Conservation (phyloP, 2,797 vertebrate species). For the Alectoris magna region DNA sequence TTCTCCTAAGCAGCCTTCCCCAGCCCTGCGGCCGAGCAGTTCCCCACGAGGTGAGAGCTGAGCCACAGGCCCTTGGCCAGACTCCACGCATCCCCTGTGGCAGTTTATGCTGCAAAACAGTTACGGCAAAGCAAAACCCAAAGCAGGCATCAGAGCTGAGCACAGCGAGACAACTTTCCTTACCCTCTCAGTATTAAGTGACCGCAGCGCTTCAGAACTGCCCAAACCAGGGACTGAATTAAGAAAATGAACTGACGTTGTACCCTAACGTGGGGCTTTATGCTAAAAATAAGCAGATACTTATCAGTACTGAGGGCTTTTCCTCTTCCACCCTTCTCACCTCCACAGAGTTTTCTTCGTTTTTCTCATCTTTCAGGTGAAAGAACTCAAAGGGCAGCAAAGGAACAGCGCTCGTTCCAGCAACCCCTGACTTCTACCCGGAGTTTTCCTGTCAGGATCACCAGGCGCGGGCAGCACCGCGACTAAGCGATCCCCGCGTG, state of each 20-base stretch:
- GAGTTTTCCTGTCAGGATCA: not conserved
- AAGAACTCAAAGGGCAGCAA: fast-evolving
- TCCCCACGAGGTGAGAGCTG: not conserved
- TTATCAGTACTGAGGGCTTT: not conserved
- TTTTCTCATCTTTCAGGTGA: not conserved
- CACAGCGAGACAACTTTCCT: not conserved
- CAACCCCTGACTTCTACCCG: not conserved
- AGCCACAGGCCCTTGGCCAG: not conserved
- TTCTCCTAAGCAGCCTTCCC: not conserved
- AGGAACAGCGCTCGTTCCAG: not conserved
- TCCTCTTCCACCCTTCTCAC: not conserved
- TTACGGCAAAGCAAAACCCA: not conserved
- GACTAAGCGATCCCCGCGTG: too few species aligned
- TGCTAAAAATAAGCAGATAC: not conserved
- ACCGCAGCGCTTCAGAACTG: not conserved
- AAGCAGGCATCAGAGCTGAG: not conserved
- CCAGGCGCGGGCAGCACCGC: too few species aligned
- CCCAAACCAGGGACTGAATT: not conserved
- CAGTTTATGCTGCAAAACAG: not conserved
- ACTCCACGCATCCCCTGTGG: not conserved
- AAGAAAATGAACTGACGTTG: not conserved
- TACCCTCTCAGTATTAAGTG: fast-evolving
- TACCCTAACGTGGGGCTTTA: not conserved
- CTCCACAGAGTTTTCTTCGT: not conserved
- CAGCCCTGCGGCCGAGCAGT: not conserved